Percentiles rank a stretch among this genome's conserved stretches.
Conservation (phyloP, 2,888 invertebrate species). For the Orthonychiurus folsomi region DNA sequence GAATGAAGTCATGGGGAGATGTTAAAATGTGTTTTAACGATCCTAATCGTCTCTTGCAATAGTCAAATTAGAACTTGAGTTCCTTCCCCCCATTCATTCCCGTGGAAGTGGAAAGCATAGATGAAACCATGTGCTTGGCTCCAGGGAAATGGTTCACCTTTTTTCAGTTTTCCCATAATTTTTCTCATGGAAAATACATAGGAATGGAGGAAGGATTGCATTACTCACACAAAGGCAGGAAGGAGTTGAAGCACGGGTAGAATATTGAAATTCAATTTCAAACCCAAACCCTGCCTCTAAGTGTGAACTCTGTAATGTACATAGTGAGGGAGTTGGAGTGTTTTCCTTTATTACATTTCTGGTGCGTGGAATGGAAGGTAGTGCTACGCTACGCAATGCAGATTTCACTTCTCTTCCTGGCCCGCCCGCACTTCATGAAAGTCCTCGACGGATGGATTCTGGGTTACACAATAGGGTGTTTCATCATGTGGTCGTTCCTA, state of each 20-base stretch:
- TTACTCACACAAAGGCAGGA: too few species aligned
- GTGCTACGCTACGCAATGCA: not conserved
- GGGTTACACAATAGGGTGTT: too few species aligned
- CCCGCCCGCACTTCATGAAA: too few species aligned
- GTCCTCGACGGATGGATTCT: too few species aligned
- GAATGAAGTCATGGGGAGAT: not conserved
- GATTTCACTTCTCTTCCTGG: not conserved
- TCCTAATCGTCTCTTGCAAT: not conserved
- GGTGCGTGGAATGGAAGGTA: not conserved
- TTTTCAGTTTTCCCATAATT: not conserved
- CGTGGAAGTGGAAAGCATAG: not conserved
- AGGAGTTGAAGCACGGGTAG: too few species aligned
- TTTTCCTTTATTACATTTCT: constrained; percentile 1
- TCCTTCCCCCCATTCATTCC: too few species aligned
- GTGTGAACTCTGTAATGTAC: not conserved
- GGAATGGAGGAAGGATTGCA: too few species aligned
- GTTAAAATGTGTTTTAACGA: not conserved
- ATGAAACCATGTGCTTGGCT: too few species aligned
- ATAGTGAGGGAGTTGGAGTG: not conserved
- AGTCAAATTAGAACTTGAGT: not conserved
- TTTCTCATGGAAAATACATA: too few species aligned
- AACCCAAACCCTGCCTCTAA: not conserved
- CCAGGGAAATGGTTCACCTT: too few species aligned
- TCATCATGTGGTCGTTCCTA: too few species aligned
- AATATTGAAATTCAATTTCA: not conserved